Evolutionary conservation across 2,113 vertebrate genomes (phyloP), one percentile per base, ranked within the genome.

Genomic region (Tupaia tana): DNA sequence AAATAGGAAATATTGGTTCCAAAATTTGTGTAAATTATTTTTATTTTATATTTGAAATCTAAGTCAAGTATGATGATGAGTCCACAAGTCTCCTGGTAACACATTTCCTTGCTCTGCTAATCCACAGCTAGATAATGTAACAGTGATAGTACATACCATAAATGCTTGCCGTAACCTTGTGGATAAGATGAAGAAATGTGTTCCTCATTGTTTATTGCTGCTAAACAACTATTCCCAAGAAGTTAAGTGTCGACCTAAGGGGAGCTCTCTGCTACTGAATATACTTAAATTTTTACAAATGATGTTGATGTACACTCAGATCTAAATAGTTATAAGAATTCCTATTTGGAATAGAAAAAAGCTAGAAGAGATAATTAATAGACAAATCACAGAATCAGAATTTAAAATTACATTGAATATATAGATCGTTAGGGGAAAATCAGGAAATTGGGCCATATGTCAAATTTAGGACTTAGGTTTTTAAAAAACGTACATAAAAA

Each of bases 1-100:
- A 85, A 85, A 61, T 63, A 73, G 54, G 63, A 81, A 80, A 59
- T 77, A 27, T 24, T 91, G 15, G 25, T 63, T 25, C 71, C 27
- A 81, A 75, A 71, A 73, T 96, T 95, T 89, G 70, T 31, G 58
- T 79, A 34, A 67, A 24, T 56, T n/a, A 75, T 89, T 93, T 22
- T 92, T 69, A 9, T 69, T 86, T 82, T 3, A 73, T 31, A 29
- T 54, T 94, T 93, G 74, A 69, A 67, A 34, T 85, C 20, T 89
- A 80, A 61, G 43, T 89, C 83, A 84, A 84, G 24, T 67, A 43
- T 59, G 12, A 29, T n/a, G 34, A 66, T 69, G 15, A 84, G n/a
- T 27, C 19, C 2, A 29, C 6, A 59, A 64, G 10, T n/a, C 20
- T 63, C n/a, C 52, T 29, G 22, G 19, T 31, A 43, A 6, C n/a